Percentiles rank a stretch among this genome's conserved stretches.
phyloP scores from a whole-genome alignment of 2,888 invertebrate genomes.

The Diarsia brunnea region DNA sequence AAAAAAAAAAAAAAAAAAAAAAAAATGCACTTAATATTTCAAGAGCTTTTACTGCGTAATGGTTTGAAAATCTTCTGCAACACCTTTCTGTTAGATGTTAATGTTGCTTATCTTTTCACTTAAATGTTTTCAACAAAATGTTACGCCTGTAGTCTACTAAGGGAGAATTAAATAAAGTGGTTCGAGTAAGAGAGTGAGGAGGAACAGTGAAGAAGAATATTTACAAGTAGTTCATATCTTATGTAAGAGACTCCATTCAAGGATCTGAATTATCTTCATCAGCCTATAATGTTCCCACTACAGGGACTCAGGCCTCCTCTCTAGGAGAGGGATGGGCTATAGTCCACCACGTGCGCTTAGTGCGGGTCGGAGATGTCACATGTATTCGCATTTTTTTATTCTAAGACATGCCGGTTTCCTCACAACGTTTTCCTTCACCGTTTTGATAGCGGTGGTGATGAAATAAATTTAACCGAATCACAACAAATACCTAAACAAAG shows the following conservation, averaged over 20 bases:
- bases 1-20: too few relatives aligned
- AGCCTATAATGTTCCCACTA: too few relatives aligned
- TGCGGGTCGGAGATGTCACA: too few relatives aligned
- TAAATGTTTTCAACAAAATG: not conserved
- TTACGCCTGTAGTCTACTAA: not conserved
- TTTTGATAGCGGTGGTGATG: too few relatives aligned
- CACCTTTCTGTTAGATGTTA: not conserved
- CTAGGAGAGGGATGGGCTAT: too few relatives aligned
- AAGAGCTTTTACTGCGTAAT: slow-evolving; percentile 36
- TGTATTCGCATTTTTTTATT: too few relatives aligned
- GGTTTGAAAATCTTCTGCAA: slow-evolving; percentile 12
- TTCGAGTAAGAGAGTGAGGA: not conserved
- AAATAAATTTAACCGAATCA: too few relatives aligned
- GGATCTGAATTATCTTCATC: too few relatives aligned
- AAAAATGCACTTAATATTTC: slow-evolving; percentile 8
- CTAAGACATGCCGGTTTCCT: too few relatives aligned
- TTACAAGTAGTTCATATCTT: not conserved
- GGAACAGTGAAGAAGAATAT: not conserved
- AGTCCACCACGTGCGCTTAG: too few relatives aligned
- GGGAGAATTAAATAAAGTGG: not conserved
- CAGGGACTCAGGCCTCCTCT: too few relatives aligned
- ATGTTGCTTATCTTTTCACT: slow-evolving; percentile 12
- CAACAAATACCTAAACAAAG: not conserved
- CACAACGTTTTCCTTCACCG: too few relatives aligned
- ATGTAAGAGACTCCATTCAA: not conserved